These are phyloP conservation scores for Acrobasis suavella DNA, from an alignment of 2,888 invertebrate genomes.

Conservation along the genomic window DNA sequence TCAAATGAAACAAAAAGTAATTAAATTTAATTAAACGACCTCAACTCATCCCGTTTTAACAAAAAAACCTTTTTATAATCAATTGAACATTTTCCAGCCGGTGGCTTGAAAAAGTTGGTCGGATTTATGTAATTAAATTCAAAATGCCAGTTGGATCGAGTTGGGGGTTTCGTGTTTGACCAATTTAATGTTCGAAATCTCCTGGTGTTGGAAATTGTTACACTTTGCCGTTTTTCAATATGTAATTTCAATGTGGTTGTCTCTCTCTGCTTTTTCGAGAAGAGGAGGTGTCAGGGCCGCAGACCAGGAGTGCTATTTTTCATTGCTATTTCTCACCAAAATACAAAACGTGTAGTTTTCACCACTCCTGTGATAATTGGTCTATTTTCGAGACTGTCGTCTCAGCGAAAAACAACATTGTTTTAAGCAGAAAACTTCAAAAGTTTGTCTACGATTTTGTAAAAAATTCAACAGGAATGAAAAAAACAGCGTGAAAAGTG, in stretches of 20 bases:
- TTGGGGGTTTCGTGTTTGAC: constrained; percentile 32
- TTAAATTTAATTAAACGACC: constrained; percentile 19
- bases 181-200: constrained; percentile 12
- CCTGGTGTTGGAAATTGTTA: neutral
- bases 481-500: too few relatives aligned
- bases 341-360: too few relatives aligned
- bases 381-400: too few relatives aligned
- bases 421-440: too few relatives aligned
- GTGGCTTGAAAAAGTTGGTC: constrained; percentile 47
- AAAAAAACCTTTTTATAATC: constrained; percentile 53
- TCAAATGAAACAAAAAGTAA: constrained; percentile 10
- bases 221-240: neutral
- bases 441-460: too few relatives aligned
- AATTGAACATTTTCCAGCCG: constrained; percentile 55
- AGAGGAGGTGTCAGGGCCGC: too few relatives aligned
- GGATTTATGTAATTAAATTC: constrained; percentile 46
- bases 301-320: too few relatives aligned
- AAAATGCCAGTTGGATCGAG: constrained; percentile 39
- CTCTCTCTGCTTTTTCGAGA: too few relatives aligned
- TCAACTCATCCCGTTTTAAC: constrained; percentile 28
- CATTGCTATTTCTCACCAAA: too few relatives aligned
- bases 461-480: too few relatives aligned
- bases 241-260: neutral
- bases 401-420: too few relatives aligned
- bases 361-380: too few relatives aligned